Conservation (phyloP, 2,797 vertebrate species). For the Denticeps clupeoides region DNA sequence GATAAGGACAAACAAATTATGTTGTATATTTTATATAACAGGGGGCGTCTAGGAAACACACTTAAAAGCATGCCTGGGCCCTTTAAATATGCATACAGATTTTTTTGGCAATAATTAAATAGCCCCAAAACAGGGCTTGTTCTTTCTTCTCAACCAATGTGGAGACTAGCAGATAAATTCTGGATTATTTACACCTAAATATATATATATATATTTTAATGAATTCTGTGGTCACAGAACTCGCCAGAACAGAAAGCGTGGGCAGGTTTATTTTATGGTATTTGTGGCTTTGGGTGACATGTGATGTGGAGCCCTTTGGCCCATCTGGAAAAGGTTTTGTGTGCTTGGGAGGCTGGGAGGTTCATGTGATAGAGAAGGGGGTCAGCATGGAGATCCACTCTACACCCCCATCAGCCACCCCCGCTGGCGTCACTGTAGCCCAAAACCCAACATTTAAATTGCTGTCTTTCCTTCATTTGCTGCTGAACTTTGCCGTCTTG, state of each 20-base stretch:
- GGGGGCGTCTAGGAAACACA: too few species aligned
- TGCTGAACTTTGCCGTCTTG: slow-evolving; percentile 10
- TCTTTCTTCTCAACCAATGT: too few species aligned
- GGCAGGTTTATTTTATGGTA: slow-evolving; percentile 5
- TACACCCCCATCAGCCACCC: not conserved
- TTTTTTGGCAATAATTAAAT: too few species aligned
- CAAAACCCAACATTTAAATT: slow-evolving; percentile 8
- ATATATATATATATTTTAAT: slow-evolving; percentile 8
- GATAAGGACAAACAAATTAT: too few species aligned
- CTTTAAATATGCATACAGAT: too few species aligned
- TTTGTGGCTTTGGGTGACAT: slow-evolving; percentile 31
- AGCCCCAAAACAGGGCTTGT: too few species aligned
- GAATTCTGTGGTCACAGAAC: slow-evolving; percentile 19
- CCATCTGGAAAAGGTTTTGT: slow-evolving; percentile 56
- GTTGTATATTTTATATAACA: too few species aligned
- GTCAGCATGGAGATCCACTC: too few species aligned
- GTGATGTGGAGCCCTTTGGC: slow-evolving; percentile 44
- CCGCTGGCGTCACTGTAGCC: slow-evolving; percentile 22
- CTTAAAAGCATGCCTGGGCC: too few species aligned
- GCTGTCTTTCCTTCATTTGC: not conserved
- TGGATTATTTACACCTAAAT: too few species aligned
- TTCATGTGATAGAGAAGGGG: slow-evolving; percentile 43
- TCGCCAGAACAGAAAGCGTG: too few species aligned
- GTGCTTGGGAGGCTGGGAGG: slow-evolving; percentile 58
- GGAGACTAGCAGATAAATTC: too few species aligned